Percentiles rank a stretch among this genome's conserved stretches.
These are phyloP conservation scores for Coregonus sp. DNA, from an alignment of 2,797 vertebrate genomes.

Conservation along the genomic window DNA sequence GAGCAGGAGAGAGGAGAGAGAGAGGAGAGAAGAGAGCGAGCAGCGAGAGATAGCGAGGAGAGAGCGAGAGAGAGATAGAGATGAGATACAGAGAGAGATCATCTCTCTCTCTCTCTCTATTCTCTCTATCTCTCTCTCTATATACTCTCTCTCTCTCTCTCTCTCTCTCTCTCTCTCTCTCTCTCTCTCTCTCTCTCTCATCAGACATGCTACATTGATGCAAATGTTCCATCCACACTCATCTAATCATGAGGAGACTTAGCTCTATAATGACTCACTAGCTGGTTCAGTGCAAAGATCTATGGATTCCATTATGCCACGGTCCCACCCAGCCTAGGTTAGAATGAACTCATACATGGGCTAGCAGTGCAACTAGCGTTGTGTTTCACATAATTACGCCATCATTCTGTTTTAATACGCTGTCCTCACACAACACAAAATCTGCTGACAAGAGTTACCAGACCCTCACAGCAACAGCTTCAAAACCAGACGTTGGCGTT, in stretches of 20 bases:
- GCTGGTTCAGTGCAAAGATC: background rate
- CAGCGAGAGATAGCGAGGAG: too few relatives aligned
- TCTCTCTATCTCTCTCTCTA: too few relatives aligned
- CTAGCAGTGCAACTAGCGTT: background rate
- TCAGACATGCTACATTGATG: background rate
- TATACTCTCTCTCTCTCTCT: too few relatives aligned
- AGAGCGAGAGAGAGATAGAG: too few relatives aligned
- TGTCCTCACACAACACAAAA: background rate
- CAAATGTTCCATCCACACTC: background rate
- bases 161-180: too few relatives aligned
- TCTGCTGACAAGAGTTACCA: background rate
- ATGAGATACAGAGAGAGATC: too few relatives aligned
- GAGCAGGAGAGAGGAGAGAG: too few relatives aligned
- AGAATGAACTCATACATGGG: slow-evolving; percentile 1
- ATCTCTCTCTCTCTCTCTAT: too few relatives aligned
- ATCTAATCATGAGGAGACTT: background rate
- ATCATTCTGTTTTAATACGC: background rate
- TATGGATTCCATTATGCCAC: background rate
- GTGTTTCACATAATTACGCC: slow-evolving; percentile 5
- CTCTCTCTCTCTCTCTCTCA: background rate
- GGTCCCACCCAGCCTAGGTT: background rate
- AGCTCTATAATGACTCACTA: background rate
- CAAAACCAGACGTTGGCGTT: slow-evolving; percentile 19
- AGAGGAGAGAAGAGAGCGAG: too few relatives aligned
- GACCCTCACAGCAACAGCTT: slow-evolving; percentile 2